Conservation (phyloP, 2,113 vertebrate species). For the Gavialis gangeticus region DNA sequence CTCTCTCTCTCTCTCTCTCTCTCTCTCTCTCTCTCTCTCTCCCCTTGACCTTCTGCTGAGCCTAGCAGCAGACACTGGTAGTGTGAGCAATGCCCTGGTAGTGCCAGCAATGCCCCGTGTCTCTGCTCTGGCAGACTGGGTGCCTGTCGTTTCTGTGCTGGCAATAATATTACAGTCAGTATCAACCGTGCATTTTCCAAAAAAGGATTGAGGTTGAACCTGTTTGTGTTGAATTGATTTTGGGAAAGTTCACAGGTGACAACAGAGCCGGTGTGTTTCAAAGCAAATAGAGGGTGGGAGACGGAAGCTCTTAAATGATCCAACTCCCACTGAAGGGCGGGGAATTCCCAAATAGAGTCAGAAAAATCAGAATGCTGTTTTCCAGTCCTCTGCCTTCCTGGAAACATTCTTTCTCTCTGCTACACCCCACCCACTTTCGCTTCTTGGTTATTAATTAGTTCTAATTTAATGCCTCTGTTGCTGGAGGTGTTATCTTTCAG, state of each 20-base stretch:
- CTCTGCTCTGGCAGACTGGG: background rate
- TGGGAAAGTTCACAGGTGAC: background rate
- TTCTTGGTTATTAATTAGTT: background rate
- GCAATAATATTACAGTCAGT: background rate
- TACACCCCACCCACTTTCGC: background rate
- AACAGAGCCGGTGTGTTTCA: background rate
- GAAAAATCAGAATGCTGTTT: background rate
- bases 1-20: too few species aligned
- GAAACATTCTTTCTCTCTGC: background rate
- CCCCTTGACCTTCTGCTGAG: rapidly evolving
- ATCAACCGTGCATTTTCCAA: background rate
- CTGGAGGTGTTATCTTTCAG: constrained; percentile 20
- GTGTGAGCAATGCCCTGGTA: background rate
- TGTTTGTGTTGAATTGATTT: background rate
- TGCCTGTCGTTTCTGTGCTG: rapidly evolving
- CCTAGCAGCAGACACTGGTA: background rate
- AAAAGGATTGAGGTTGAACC: background rate
- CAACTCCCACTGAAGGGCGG: background rate
- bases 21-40: too few species aligned
- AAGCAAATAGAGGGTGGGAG: background rate
- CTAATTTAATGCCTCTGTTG: background rate
- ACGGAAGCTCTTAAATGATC: background rate
- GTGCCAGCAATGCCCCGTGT: background rate
- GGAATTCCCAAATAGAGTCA: constrained; percentile 12
- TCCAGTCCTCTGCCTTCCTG: constrained; percentile 21